Evolutionary conservation across 1,140 invertebrate species (phyloP).

Genomic region (Papilio machaon): DNA sequence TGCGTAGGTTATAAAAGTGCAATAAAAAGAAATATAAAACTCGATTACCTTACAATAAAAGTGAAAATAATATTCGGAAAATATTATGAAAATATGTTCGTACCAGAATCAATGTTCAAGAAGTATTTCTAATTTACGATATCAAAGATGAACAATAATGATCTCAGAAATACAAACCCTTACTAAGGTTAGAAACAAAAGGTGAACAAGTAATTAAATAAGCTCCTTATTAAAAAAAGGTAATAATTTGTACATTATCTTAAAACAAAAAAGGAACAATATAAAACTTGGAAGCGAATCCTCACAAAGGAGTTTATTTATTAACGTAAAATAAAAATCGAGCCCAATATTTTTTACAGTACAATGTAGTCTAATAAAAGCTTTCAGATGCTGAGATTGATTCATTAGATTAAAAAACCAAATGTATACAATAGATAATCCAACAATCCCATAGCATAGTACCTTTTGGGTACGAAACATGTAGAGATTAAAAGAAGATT

Average conservation of each 20-base stretch:
- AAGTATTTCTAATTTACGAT: background rate
- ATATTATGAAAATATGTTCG: conserved; percentile 13
- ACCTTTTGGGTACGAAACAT: background rate
- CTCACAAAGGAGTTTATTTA: conserved; percentile 8
- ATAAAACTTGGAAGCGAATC: conserved; percentile 2
- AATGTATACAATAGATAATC: background rate
- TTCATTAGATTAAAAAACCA: conserved; percentile 1
- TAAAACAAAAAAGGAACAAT: conserved; percentile 18
- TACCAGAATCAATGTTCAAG: conserved; percentile 15
- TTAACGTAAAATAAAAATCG: background rate
- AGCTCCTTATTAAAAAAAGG: conserved; percentile 19
- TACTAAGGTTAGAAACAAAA: background rate
- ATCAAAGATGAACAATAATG: background rate
- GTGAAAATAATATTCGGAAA: conserved; percentile 22
- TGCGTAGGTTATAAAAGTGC: conserved; percentile 37
- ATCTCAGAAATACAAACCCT: background rate
- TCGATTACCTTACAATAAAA: conserved; percentile 35
- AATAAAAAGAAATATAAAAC: conserved; percentile 37
- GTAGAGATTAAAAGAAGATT: conserved; percentile 30
- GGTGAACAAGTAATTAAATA: conserved; percentile 1
- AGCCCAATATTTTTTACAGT: background rate
- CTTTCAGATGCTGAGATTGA: background rate
- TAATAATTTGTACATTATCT: conserved; percentile 10
- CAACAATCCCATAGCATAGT: background rate
- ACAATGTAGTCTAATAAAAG: background rate